Evolutionary conservation across 2,797 vertebrate genomes (phyloP).

Genomic region (Tinamus major): DNA sequence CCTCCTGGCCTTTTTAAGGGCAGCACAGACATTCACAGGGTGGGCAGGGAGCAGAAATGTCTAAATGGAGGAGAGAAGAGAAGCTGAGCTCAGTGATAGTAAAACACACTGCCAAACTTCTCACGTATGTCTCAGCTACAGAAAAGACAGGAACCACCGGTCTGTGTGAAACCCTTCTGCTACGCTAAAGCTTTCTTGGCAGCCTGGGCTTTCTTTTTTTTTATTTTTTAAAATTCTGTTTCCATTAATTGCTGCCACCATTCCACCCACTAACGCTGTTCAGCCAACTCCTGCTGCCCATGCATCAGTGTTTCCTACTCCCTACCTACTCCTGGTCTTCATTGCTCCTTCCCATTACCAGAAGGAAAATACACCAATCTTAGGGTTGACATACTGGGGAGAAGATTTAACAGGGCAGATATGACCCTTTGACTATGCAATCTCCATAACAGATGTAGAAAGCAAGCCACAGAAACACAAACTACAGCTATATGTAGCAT

Average conservation of each 20-base stretch:
- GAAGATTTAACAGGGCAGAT: not conserved
- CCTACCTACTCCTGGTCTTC: not conserved
- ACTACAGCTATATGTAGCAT: not conserved
- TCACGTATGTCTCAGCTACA: not conserved
- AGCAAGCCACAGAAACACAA: not conserved
- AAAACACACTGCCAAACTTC: conserved; percentile 3
- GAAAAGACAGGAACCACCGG: conserved; percentile 34
- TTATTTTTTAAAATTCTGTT: not conserved
- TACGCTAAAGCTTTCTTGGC: conserved; percentile 12
- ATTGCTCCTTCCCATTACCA: not conserved
- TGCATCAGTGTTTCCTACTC: not conserved
- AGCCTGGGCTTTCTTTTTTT: not conserved
- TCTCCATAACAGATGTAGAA: not conserved
- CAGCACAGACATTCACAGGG: not conserved
- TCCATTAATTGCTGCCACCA: conserved; percentile 4
- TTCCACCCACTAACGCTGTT: conserved; percentile 35
- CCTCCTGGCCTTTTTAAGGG: not conserved
- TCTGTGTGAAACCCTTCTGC: conserved; percentile 53
- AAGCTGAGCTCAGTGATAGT: not conserved
- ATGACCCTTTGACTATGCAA: not conserved
- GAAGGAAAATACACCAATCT: not conserved
- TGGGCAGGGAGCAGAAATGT: not conserved
- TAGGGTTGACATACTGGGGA: not conserved
- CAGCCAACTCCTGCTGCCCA: not conserved
- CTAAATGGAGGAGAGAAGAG: not conserved